Evolutionary conservation across 1,140 invertebrate genomes (phyloP).

Genomic region (Latrodectus geometricus): DNA sequence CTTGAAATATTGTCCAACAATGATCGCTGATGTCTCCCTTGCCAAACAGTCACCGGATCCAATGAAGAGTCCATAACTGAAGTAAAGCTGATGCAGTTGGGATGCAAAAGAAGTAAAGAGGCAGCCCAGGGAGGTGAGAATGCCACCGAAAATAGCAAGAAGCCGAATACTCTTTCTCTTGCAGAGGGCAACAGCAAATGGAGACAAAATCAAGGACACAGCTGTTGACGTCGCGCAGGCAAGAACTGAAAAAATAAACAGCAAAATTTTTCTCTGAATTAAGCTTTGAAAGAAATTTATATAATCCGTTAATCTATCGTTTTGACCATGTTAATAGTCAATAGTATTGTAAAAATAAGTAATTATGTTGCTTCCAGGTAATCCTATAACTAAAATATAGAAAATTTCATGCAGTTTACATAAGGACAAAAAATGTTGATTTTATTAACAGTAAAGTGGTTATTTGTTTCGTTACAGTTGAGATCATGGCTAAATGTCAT

Average conservation of each 20-base stretch:
- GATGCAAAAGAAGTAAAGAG: constrained; percentile 85
- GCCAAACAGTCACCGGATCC: constrained; percentile 86
- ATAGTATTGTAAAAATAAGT: too few relatives aligned
- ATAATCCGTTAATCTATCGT: too few relatives aligned
- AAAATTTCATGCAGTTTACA: too few relatives aligned
- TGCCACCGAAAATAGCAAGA: constrained; percentile 86
- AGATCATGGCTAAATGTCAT: too few relatives aligned
- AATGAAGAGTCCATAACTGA: constrained; percentile 84
- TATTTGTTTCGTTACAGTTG: too few relatives aligned
- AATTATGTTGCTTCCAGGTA: too few relatives aligned
- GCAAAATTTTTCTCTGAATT: neutral
- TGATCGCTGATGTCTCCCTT: constrained; percentile 84
- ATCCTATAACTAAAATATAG: too few relatives aligned
- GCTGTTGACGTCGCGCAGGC: constrained; percentile 83
- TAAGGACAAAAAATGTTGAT: too few relatives aligned
- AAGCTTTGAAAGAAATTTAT: too few relatives aligned
- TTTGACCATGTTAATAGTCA: too few relatives aligned
- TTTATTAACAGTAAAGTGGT: too few relatives aligned
- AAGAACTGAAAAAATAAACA: constrained; percentile 77
- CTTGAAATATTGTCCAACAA: constrained; percentile 91
- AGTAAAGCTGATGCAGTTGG: constrained; percentile 85
- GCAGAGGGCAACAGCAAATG: constrained; percentile 86
- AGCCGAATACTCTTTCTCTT: constrained; percentile 85
- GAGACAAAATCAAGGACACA: constrained; percentile 83
- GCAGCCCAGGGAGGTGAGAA: constrained; percentile 86